Evolutionary conservation across 2,113 vertebrate species (phyloP), one percentile per base, ranked within the genome.

Genomic region (Macroglossus sobrinus): DNA sequence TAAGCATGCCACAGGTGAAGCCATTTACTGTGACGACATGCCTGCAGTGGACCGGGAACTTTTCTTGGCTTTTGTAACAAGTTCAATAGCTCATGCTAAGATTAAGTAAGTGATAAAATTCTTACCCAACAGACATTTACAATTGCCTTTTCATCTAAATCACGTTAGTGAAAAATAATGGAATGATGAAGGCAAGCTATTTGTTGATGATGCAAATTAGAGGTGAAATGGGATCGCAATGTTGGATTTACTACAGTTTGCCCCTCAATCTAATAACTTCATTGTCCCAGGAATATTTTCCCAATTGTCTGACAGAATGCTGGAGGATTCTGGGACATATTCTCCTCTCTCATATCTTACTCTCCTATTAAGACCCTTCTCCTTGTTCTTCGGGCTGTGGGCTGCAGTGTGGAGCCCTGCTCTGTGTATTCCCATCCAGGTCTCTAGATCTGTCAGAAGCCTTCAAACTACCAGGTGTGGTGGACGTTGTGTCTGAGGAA

Each of bases 1-100:
- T 96, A 98, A 98, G 61, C 99, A 99, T 0, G 98, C 99, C 81
- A 99, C 99, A 0, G 99, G 99, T 0, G 99, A 99, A 95, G 99
- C 99, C 0, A 89, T 99, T 53, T 99, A 99, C 97, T 97, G 98
- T 28, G 99, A 99, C 13, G 99, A 99, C 97, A 98, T 99, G 80
- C 99, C 99, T 50, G 76, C 28, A 0, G 98, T 98, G 28, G 98
- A 99, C 7, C 98, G 95, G 47, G 99, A 99, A 96, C 99, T 99
- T 21, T 99, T 98, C 96, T 91, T 99, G 95, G 97, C 97, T 66
- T 78, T 99, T 0, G 98, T 99, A 96, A 99, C 99, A 66, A 99
- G 99, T 97, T 98, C 99, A 61, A 99, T 98, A 97, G 98, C 99
- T n/a, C 98, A 99, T 33, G 99, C 99, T 63, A 99, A 98, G 95